Evolutionary conservation across 2,888 invertebrate genomes (phyloP).

Genomic region (Thera obeliscata): DNA sequence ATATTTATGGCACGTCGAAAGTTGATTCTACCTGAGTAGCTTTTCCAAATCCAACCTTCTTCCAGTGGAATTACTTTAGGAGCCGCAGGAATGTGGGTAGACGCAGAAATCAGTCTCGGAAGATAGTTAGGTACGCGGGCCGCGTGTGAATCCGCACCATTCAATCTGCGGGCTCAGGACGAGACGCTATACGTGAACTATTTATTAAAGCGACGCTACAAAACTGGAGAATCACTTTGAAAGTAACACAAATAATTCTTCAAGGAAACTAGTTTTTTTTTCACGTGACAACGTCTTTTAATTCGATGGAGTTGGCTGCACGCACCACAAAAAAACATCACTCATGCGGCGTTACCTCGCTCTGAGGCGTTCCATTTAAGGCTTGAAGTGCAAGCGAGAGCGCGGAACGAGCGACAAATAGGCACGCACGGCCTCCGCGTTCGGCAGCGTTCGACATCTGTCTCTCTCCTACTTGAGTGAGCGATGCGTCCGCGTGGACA

Average conservation of each 20-base stretch:
- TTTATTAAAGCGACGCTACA: constrained; percentile 40
- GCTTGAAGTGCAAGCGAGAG: too few species aligned
- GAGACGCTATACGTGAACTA: constrained; percentile 43
- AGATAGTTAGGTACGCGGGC: constrained; percentile 25
- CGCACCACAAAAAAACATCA: too few species aligned
- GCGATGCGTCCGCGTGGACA: too few species aligned
- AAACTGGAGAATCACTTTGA: not conserved
- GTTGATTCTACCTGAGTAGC: not conserved
- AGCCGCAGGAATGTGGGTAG: constrained; percentile 27
- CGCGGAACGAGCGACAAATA: too few species aligned
- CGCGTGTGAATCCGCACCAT: constrained; percentile 38
- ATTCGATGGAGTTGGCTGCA: too few species aligned
- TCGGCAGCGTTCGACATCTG: too few species aligned
- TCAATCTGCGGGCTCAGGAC: constrained; percentile 43
- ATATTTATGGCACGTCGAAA: not conserved
- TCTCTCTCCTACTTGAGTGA: too few species aligned
- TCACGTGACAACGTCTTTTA: too few species aligned
- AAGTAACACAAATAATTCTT: not conserved
- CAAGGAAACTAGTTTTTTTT: too few species aligned
- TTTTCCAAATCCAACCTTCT: not conserved
- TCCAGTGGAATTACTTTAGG: constrained; percentile 2
- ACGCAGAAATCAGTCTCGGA: constrained; percentile 20
- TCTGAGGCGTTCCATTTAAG: too few species aligned
- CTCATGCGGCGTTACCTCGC: too few species aligned
- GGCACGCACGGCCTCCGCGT: too few species aligned